phyloP scores from a whole-genome alignment of 2,113 vertebrate genomes.

The Meriones unguiculatus region DNA sequence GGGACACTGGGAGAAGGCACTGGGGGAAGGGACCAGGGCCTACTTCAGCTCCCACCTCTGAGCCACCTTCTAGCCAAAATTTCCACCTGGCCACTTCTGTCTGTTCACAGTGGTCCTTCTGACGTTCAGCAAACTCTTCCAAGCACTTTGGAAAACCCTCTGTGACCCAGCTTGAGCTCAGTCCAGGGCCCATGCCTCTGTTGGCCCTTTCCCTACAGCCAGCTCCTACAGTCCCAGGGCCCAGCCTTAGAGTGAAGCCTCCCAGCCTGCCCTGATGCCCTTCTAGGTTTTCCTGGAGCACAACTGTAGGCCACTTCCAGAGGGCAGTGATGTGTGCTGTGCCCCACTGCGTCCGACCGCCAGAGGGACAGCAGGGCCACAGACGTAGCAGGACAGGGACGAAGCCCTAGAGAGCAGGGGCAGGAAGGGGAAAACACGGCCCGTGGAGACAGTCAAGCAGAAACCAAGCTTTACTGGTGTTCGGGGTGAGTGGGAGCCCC shows the following conservation, averaged over 20 bases:
- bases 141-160: background rate
- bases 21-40: background rate
- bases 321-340: background rate
- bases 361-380: too few species aligned
- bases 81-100: background rate
- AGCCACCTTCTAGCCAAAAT: background rate
- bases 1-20: background rate
- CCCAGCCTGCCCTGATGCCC: rapidly evolving
- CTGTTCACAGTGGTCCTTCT: background rate
- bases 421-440: background rate
- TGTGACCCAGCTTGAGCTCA: background rate
- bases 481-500: background rate
- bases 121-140: background rate
- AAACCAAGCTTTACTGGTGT: background rate
- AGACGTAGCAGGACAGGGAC: background rate
- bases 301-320: rapidly evolving
- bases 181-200: background rate
- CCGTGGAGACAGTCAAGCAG: background rate
- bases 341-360: background rate
- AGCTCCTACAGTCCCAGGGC: too few species aligned
- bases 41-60: background rate
- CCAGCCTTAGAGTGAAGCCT: background rate
- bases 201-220: background rate
- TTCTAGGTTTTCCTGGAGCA: background rate
- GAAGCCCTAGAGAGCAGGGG: background rate